Evolutionary conservation across 2,113 vertebrate species (phyloP).

Genomic region (Ammodytes marinus): DNA sequence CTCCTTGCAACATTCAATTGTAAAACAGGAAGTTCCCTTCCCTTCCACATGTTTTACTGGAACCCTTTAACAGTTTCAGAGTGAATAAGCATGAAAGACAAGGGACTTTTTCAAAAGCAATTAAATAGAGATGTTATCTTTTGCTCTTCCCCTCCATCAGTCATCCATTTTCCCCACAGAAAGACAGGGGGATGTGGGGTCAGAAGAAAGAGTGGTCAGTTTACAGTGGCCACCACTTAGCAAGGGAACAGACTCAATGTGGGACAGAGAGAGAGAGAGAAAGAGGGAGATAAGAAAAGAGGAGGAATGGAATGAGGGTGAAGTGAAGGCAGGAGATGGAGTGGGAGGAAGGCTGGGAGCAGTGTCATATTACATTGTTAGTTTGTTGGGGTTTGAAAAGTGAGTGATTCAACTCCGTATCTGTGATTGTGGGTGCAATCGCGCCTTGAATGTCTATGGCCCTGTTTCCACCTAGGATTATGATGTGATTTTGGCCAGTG

Average conservation of each 20-base stretch:
- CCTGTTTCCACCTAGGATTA: too few species aligned
- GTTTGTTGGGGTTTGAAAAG: slow-evolving; percentile 28
- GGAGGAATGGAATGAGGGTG: slow-evolving; percentile 9
- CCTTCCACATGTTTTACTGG: too few species aligned
- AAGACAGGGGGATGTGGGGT: slow-evolving; percentile 28
- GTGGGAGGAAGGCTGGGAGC: slow-evolving; percentile 22
- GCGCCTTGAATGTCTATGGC: background rate
- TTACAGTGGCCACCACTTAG: slow-evolving; percentile 63
- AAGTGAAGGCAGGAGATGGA: slow-evolving; percentile 6
- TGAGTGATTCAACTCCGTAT: slow-evolving; percentile 30
- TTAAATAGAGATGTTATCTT: slow-evolving; percentile 62
- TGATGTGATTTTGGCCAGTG: too few species aligned
- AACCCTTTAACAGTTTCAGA: background rate
- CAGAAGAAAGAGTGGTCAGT: slow-evolving; percentile 47
- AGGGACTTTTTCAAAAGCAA: slow-evolving; percentile 35
- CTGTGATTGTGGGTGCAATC: background rate
- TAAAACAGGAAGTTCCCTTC: background rate
- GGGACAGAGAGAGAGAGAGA: slow-evolving; percentile 18
- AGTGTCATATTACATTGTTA: slow-evolving; percentile 45
- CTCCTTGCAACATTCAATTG: background rate
- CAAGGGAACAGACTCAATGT: slow-evolving; percentile 23
- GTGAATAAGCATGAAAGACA: slow-evolving; percentile 5
- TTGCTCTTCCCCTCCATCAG: slow-evolving; percentile 22
- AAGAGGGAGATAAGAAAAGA: background rate
- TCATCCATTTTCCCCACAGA: slow-evolving; percentile 16